A percentile compares a stretch with the other conserved stretches of the same genome.
phyloP scores from a whole-genome alignment of 2,113 vertebrate species.

The Ciconia stormi region DNA sequence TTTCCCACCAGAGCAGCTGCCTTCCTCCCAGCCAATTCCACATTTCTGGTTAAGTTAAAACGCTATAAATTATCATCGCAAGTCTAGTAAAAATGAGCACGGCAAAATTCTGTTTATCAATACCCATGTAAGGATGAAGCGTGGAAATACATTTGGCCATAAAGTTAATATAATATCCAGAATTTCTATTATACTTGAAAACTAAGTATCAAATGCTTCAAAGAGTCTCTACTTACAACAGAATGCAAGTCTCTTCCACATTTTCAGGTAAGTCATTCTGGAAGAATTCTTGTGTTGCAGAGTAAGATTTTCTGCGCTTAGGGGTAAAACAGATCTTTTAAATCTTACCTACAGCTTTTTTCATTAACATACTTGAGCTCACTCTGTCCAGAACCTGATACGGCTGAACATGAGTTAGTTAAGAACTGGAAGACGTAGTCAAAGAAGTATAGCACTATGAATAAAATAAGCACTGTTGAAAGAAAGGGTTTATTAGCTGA shows the following conservation, averaged over 20 bases:
- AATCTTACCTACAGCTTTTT: background rate
- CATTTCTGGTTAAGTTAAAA: background rate
- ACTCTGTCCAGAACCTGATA: background rate
- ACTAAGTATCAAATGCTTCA: background rate
- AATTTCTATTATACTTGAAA: background rate
- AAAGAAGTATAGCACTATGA: background rate
- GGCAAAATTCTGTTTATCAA: background rate
- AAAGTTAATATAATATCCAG: background rate
- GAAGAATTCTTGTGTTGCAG: background rate
- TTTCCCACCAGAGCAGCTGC: background rate
- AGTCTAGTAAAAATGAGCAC: background rate
- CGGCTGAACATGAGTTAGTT: background rate
- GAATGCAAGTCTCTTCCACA: background rate
- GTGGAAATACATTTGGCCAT: background rate
- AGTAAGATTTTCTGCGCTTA: background rate
- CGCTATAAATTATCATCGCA: rapidly evolving
- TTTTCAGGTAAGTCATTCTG: background rate
- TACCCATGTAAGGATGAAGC: background rate
- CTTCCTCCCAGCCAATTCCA: background rate
- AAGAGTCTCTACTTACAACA: background rate
- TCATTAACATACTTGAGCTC: background rate
- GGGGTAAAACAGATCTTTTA: background rate
- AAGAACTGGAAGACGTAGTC: background rate
- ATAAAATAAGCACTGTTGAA: background rate
- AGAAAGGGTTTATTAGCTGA: background rate